phyloP scores from a whole-genome alignment of 2,797 vertebrate species.

The Myotis pilosus region DNA sequence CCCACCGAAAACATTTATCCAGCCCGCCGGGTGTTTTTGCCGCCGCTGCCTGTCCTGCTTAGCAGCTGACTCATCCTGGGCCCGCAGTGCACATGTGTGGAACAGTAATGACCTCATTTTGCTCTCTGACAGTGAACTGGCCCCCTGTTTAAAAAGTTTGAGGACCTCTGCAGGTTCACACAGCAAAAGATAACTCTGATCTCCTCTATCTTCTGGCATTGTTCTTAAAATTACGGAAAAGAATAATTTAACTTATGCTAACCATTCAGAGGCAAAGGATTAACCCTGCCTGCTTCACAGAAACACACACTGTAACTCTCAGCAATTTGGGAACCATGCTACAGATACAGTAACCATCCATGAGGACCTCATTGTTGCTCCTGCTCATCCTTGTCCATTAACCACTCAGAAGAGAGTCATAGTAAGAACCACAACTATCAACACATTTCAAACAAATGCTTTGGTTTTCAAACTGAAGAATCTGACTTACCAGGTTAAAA shows the following conservation, averaged over 20 bases:
- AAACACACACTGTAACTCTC: background rate
- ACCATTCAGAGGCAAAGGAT: background rate
- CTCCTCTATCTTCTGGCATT: background rate
- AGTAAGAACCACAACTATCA: no score
- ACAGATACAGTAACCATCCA: fast-evolving
- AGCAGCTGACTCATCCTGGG: no score
- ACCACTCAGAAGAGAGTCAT: background rate
- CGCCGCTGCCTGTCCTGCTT: no score
- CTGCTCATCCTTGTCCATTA: background rate
- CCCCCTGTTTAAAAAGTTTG: no score
- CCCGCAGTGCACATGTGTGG: no score
- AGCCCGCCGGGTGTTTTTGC: no score
- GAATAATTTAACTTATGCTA: background rate
- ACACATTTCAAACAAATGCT: background rate
- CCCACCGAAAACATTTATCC: no score
- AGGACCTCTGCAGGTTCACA: background rate
- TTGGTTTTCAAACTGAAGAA: background rate
- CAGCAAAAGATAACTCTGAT: background rate
- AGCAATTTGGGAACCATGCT: no score
- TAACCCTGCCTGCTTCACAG: background rate
- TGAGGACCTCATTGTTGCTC: background rate
- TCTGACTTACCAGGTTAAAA: background rate
- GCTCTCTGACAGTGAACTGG: no score
- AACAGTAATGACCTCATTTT: no score
- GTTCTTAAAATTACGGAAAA: background rate